A percentile compares a stretch with the other conserved stretches of the same genome.
phyloP scores from a whole-genome alignment of 2,113 vertebrate species.

The Melanocharis versteri region DNA sequence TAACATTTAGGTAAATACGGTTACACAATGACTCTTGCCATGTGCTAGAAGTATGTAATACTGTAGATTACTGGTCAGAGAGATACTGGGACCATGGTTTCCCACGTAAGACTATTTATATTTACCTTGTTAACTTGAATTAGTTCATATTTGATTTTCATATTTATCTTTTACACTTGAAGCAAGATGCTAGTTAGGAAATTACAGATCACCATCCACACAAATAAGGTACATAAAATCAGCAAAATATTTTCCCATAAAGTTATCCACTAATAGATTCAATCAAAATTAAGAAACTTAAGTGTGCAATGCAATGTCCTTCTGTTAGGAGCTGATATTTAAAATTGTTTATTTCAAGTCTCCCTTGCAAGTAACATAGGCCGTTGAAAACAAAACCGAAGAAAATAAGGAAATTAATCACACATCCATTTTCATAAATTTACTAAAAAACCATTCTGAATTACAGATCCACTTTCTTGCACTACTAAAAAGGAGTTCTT shows the following conservation, averaged over 20 bases:
- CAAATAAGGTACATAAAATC: neutral
- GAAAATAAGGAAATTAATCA: neutral
- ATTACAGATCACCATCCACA: neutral
- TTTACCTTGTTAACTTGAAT: neutral
- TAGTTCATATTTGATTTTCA: neutral
- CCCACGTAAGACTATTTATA: neutral
- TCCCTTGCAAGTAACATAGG: neutral
- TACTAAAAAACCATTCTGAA: neutral
- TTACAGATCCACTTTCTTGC: neutral
- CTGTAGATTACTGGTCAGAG: neutral
- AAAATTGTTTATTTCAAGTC: neutral
- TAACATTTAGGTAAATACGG: neutral
- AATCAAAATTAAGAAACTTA: neutral
- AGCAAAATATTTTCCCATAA: neutral
- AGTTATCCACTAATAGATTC: neutral
- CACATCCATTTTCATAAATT: neutral
- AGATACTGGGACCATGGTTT: neutral
- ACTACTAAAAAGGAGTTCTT: neutral
- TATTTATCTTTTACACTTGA: neutral
- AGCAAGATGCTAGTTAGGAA: neutral
- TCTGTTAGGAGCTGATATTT: neutral
- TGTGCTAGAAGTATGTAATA: neutral
- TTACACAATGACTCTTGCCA: neutral
- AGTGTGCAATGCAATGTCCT: neutral
- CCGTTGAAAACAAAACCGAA: neutral